A percentile compares a stretch with the other conserved stretches of the same genome.
Conservation (phyloP, 2,797 vertebrate genomes). For the Phaenicophaeus curvirostris region DNA sequence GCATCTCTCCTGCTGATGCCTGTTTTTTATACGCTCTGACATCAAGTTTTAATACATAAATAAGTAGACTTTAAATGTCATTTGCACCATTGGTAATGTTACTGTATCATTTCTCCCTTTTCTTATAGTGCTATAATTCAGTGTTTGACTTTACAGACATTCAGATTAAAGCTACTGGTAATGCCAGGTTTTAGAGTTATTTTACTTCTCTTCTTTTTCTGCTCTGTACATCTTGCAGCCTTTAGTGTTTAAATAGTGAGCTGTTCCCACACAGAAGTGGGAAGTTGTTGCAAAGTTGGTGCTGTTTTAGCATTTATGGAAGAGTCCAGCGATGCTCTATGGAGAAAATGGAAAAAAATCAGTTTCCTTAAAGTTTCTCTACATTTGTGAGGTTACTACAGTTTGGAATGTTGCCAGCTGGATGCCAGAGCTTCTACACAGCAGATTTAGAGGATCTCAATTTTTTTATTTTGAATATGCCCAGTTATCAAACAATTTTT, state of each 20-base stretch:
- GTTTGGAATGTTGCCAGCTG: background rate
- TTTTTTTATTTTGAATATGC: constrained; percentile 13
- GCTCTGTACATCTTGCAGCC: background rate
- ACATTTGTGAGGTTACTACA: background rate
- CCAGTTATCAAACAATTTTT: constrained; percentile 44
- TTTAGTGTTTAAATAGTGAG: constrained; percentile 3
- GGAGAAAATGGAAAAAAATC: background rate
- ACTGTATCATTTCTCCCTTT: background rate
- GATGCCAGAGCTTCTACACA: constrained; percentile 30
- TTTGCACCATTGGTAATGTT: background rate
- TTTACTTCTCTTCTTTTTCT: constrained; percentile 1
- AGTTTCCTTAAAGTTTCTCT: background rate
- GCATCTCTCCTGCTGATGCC: background rate
- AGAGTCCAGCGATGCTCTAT: background rate
- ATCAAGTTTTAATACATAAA: background rate
- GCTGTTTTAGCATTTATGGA: background rate
- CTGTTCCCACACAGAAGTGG: background rate
- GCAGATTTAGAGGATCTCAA: constrained; percentile 47
- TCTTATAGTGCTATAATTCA: background rate
- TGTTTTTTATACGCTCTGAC: background rate
- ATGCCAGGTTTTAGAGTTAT: background rate
- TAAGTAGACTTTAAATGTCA: background rate
- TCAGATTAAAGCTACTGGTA: constrained; percentile 9
- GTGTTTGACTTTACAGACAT: background rate
- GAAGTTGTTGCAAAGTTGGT: background rate